Base-by-base conservation (phyloP, 1,140 invertebrate genomes). In the Leptestheria dahalacensis region DNA sequence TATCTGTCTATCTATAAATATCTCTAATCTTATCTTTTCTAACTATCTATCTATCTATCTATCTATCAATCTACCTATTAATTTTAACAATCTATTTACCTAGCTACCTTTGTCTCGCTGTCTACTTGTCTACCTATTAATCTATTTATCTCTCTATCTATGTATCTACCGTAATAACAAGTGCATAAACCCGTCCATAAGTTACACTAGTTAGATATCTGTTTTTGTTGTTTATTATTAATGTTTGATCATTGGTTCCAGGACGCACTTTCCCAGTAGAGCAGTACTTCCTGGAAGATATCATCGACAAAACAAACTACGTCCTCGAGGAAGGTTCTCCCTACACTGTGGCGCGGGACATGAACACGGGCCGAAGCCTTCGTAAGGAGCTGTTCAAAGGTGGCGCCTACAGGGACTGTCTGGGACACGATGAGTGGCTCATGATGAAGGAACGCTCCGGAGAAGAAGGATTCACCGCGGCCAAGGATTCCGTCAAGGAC, bases 191-290 rank as follows among this genome's bases (percentile, higher is more conserved):
- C n/a, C n/a, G n/a, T n/a, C n/a, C n/a, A n/a, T n/a, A n/a, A n/a
- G n/a, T n/a, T n/a, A n/a, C n/a, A n/a, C n/a, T n/a, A n/a, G n/a
- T n/a, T n/a, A n/a, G n/a, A n/a, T n/a, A n/a, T n/a, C n/a, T n/a
- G n/a, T n/a, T n/a, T n/a, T n/a, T 60, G 60, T n/a, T 60, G 23
- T 21, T 61, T 18, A 24, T 49, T 12, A 11, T 61, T 10, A n/a
- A 3, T 49, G 24, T 23, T 56, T 26, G 51, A 53, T 28, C 49
- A 55, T 62, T 62, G 2, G 24, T 68, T 65, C 33, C 54, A 70
- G 68, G 68, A 10, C 76, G 83, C 66, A 91, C 86, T 1, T 91
- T 82, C 68, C 85, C 87, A 1, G 88, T 91, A 0, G 75, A 86
- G 66, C 84, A 88, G 71, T 72, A 82, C 46, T 88, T 85, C 67